Evolutionary conservation across 2,797 vertebrate species (phyloP).

Genomic region (Coregonus sp.): DNA sequence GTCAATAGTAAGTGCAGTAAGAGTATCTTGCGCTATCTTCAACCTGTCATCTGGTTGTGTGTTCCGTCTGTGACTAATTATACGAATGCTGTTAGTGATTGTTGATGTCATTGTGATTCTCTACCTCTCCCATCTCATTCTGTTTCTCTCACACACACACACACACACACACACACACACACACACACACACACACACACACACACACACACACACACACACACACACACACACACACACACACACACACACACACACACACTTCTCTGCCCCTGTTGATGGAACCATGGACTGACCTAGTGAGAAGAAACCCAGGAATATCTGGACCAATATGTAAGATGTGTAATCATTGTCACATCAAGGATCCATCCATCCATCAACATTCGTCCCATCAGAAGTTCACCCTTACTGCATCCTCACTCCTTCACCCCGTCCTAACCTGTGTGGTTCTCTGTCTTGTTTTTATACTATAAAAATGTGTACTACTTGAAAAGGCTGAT

Average conservation of each 20-base stretch:
- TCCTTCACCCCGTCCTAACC: too few species aligned
- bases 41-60: conserved; percentile 22
- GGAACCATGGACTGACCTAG: conserved; percentile 26
- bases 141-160: too few species aligned
- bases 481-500: too few species aligned
- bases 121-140: not conserved
- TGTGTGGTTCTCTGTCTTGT: too few species aligned
- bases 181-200: too few species aligned
- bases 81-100: not conserved
- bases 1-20: conserved; percentile 41
- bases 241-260: conserved; percentile 19
- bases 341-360: conserved; percentile 17
- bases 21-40: conserved; percentile 24
- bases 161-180: too few species aligned
- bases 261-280: not conserved
- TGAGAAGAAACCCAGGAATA: conserved; percentile 60
- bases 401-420: not conserved
- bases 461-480: too few species aligned
- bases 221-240: conserved; percentile 22
- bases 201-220: not conserved
- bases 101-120: not conserved
- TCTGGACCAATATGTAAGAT: conserved; percentile 79
- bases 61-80: too few species aligned
- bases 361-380: conserved; percentile 12
- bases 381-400: conserved; percentile 3